Conservation (phyloP, 2,797 vertebrate species). For the Mallotus villosus region DNA sequence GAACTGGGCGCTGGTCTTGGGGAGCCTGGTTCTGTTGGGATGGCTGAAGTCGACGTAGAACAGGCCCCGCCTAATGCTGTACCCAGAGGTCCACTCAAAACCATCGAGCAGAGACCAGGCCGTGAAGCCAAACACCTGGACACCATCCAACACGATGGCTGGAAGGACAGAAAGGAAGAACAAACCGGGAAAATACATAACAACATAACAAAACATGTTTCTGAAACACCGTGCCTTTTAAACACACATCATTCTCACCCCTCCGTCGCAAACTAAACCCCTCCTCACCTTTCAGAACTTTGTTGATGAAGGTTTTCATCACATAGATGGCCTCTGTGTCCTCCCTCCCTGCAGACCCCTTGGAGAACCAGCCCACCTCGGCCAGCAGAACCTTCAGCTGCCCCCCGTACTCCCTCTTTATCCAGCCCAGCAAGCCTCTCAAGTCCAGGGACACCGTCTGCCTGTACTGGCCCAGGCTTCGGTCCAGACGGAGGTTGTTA, state of each 20-base stretch:
- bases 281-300: conserved; percentile 87
- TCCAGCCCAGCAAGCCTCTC: conserved; percentile 85
- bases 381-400: conserved; percentile 83
- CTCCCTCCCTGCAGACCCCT: conserved; percentile 81
- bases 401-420: conserved; percentile 86
- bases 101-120: conserved; percentile 94
- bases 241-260: neutral
- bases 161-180: conserved; percentile 9
- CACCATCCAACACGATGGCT: conserved; percentile 84
- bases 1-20: conserved; percentile 89
- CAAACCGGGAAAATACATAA: neutral
- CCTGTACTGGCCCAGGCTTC: conserved; percentile 71
- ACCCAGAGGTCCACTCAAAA: conserved; percentile 92
- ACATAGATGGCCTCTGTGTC: conserved; percentile 89
- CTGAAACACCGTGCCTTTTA: neutral
- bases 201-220: neutral
- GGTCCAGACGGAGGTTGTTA: conserved; percentile 83
- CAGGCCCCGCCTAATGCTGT: conserved; percentile 82
- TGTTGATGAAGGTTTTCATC: conserved; percentile 92
- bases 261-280: neutral
- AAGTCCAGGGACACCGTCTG: conserved; percentile 83
- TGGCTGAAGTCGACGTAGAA: conserved; percentile 88
- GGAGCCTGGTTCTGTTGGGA: conserved; percentile 75
- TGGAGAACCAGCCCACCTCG: conserved; percentile 94
- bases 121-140: conserved; percentile 88